Evolutionary conservation across 2,797 vertebrate species (phyloP).

Genomic region (Spondyliosoma cantharus): DNA sequence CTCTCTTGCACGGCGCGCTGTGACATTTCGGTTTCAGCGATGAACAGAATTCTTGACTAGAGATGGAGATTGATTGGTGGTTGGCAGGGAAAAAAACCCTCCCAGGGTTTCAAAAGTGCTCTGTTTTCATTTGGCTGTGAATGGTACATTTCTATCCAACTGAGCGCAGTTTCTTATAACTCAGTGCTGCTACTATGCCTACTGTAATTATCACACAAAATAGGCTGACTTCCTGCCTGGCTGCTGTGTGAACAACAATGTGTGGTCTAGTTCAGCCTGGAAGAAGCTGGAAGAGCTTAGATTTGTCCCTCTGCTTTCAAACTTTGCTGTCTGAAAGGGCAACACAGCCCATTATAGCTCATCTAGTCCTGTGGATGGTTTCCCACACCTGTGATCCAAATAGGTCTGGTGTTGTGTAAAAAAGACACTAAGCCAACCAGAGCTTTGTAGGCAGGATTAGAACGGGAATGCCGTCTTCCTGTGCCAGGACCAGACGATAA

Average conservation of each 20-base stretch:
- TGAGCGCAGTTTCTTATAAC: neutral
- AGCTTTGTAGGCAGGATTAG: neutral
- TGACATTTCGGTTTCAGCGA: constrained; percentile 20
- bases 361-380: neutral
- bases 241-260: neutral
- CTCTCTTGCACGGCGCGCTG: constrained; percentile 16
- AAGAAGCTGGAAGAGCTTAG: constrained; percentile 7
- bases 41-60: neutral
- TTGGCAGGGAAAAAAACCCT: neutral
- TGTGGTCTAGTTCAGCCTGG: constrained; percentile 1
- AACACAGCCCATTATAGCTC: neutral
- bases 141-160: neutral
- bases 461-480: neutral
- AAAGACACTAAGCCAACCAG: neutral
- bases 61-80: constrained; percentile 1
- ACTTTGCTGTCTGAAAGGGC: neutral
- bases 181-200: neutral
- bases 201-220: constrained; percentile 6
- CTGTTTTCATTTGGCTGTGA: neutral
- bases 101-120: neutral
- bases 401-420: neutral
- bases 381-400: constrained; percentile 3
- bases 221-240: neutral
- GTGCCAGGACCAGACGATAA: neutral
- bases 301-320: neutral